These are phyloP conservation scores for Micronycteris hirsuta DNA, from an alignment of 2,113 vertebrate species.

Conservation along the genomic window DNA sequence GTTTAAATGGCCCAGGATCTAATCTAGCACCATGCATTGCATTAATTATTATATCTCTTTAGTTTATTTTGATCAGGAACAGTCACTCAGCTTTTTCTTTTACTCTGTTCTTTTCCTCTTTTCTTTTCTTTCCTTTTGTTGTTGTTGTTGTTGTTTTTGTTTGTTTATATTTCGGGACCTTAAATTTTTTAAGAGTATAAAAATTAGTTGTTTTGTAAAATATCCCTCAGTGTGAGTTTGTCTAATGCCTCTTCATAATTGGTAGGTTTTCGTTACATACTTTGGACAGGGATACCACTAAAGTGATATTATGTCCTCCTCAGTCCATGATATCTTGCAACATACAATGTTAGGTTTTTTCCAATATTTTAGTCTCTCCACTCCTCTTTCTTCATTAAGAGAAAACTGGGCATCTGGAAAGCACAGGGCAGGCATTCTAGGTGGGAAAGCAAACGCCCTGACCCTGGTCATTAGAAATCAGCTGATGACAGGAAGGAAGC, in stretches of 20 bases:
- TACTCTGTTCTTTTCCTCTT: no score
- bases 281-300: neutral
- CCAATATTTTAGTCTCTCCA: neutral
- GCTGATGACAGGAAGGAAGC: slow-evolving; percentile 37
- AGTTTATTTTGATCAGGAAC: neutral
- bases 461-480: neutral
- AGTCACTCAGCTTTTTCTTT: neutral
- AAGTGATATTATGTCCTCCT: neutral
- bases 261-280: neutral
- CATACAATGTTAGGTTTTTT: neutral
- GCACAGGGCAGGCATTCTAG: no score
- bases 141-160: no score
- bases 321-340: neutral
- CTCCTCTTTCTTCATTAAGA: neutral
- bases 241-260: neutral
- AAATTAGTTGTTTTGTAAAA: neutral
- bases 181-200: neutral
- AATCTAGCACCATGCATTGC: neutral
- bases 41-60: neutral
- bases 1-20: neutral
- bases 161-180: neutral
- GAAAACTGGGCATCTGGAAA: neutral
- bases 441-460: neutral
- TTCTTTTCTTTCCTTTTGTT: no score
- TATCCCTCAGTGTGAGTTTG: neutral